Percentiles rank a stretch among this genome's conserved stretches.
Evolutionary conservation across 2,888 invertebrate species (phyloP).

Genomic region (Lingula anatina): DNA sequence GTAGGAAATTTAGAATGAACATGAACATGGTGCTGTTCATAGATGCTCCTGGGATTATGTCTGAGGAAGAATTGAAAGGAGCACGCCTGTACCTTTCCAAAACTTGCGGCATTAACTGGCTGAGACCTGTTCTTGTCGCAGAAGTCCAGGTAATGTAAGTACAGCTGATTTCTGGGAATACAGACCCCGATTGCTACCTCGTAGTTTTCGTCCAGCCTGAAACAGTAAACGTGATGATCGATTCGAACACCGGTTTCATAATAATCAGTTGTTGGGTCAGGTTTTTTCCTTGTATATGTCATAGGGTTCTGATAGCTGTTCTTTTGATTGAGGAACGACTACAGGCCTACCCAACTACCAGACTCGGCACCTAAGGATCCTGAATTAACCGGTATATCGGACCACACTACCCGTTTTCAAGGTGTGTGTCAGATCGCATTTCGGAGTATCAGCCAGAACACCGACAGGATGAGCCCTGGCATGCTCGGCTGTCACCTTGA

Average conservation of each 20-base stretch:
- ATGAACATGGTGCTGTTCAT: not conserved
- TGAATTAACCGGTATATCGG: too few relatives aligned
- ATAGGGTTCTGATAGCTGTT: not conserved
- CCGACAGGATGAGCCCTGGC: too few relatives aligned
- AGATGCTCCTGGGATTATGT: not conserved
- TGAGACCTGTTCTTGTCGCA: conserved; percentile 53
- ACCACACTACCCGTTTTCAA: too few relatives aligned
- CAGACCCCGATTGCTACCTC: conserved; percentile 57
- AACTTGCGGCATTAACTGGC: conserved; percentile 57
- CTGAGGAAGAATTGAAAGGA: not conserved
- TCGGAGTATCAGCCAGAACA: too few relatives aligned
- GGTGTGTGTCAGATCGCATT: too few relatives aligned
- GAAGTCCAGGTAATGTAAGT: conserved; percentile 56
- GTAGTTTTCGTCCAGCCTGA: conserved; percentile 56
- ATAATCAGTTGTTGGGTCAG: too few relatives aligned
- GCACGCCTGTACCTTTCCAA: conserved; percentile 53
- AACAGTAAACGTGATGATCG: not conserved
- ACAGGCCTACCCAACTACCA: too few relatives aligned
- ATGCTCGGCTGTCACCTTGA: too few relatives aligned
- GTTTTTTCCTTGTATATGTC: too few relatives aligned
- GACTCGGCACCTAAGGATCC: too few relatives aligned
- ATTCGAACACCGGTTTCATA: too few relatives aligned
- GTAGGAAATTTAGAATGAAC: too few relatives aligned
- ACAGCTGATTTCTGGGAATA: conserved; percentile 55
- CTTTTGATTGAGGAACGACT: not conserved